Conservation (phyloP, 92 coral and sea anemone genomes). For the Zoanthus solanderi region DNA sequence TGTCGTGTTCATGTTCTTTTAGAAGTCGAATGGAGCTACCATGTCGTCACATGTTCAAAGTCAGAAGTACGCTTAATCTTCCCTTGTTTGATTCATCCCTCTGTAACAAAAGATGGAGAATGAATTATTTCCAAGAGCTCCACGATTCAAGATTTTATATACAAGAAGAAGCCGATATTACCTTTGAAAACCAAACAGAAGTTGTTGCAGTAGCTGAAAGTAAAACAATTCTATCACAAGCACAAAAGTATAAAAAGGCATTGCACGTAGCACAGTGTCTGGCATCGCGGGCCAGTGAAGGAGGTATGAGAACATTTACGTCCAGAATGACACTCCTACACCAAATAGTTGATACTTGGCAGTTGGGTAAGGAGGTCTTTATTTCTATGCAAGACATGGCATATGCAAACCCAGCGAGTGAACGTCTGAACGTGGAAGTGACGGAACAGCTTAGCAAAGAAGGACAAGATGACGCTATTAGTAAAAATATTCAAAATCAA, state of each 20-base stretch:
- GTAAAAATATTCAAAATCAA: too few species aligned
- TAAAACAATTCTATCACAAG: conserved; percentile 40
- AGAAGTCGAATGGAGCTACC: conserved; percentile 61
- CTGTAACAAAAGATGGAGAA: conserved; percentile 29
- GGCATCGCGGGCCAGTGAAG: conserved; percentile 69
- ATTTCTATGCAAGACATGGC: conserved; percentile 2
- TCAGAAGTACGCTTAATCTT: conserved; percentile 45
- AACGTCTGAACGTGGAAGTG: neutral
- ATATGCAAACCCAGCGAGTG: neutral
- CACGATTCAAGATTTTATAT: conserved; percentile 66
- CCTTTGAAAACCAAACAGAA: neutral
- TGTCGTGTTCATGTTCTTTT: conserved; percentile 58
- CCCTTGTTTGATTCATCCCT: conserved; percentile 59
- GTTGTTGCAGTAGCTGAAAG: neutral
- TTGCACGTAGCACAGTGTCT: conserved; percentile 56
- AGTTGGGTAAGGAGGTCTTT: conserved; percentile 56
- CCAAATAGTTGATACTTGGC: conserved; percentile 55
- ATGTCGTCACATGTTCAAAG: conserved; percentile 70
- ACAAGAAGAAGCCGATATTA: neutral
- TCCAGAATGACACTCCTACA: conserved; percentile 41
- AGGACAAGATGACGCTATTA: too few species aligned
- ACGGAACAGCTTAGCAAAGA: too few species aligned
- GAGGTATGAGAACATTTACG: conserved; percentile 67
- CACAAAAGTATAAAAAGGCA: conserved; percentile 60
- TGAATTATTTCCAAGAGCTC: neutral